phyloP scores from a whole-genome alignment of 2,113 vertebrate species.

The Cinclus cinclus region DNA sequence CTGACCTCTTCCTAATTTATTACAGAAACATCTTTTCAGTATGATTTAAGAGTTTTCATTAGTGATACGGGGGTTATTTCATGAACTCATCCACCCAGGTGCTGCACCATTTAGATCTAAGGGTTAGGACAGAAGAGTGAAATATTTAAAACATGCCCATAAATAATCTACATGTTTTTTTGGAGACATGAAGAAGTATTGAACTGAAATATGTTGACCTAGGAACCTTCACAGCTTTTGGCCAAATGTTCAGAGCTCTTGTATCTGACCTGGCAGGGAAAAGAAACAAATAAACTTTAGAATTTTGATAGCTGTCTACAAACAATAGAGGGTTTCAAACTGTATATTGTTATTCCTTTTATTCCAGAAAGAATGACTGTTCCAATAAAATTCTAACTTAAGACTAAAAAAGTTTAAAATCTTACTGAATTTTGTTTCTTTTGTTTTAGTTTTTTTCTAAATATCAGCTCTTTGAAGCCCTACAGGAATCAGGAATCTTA shows the following conservation, averaged over 20 bases:
- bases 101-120: not conserved
- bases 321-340: not conserved
- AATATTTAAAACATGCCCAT: not conserved
- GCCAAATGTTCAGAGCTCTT: not conserved
- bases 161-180: not conserved
- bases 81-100: not conserved
- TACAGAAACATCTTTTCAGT: not conserved
- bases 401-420: not conserved
- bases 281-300: not conserved
- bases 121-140: not conserved
- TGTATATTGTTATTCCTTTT: not conserved
- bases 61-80: not conserved
- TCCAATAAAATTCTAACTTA: not conserved
- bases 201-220: not conserved
- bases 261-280: not conserved
- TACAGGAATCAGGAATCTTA: not conserved
- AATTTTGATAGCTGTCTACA: not conserved
- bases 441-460: not conserved
- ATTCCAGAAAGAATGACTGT: not conserved
- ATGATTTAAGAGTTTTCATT: constrained; percentile 22
- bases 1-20: not conserved
- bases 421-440: not conserved
- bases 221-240: constrained; percentile 21
- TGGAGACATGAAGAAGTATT: not conserved
- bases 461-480: not conserved